Evolutionary conservation across 2,113 vertebrate genomes (phyloP), one percentile per base, ranked within the genome.

Genomic region (Fregetta grallaria): DNA sequence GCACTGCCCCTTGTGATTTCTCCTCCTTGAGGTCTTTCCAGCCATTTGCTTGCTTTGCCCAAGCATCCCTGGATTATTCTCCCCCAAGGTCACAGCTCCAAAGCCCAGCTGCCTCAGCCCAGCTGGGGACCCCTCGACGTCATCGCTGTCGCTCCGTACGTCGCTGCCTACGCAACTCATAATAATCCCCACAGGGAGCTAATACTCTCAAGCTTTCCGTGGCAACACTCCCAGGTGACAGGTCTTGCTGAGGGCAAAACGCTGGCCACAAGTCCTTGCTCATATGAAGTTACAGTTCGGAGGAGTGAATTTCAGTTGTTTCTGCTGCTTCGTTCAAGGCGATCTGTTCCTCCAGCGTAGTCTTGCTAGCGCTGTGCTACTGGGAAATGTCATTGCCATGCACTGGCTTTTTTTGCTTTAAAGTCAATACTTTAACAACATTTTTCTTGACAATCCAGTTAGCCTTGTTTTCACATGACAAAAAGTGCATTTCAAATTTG

Each of bases 61-160:
- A 21, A 16, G 30, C 6, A 2, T 26, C 10, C 16, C 23, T 15
- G 6, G 30, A 25, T 67, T 18, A 13, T 63, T 30, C 44, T 56
- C 13, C 6, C 15, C 6, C 18, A 16, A 16, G 50, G 66, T 25
- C 47, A 45, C 66, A 62, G 61, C 62, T 77, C 36, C 79, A 14
- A 19, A 80, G 34, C 62, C 1, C 1, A 56, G 55, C 42, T 44
- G 22, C 62, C 19, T 63, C 32, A 21, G 26, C 7, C 44, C 45
- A 4, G 1, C 65, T 40, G 66, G 21, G 55, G 66, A 3, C 3
- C 17, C 11, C 56, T 66, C 25, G 56, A 62, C 3, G 0, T 70
- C 3, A 3, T 42, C 0, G 0, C 38, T 26, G n/a, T 58, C 26
- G 22, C 55, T 77, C 55, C 1, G 2, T 44, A 30, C 5, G 2